Evolutionary conservation across 2,113 vertebrate species (phyloP), one percentile per base, ranked within the genome.

Genomic region (Pseudolaguvia tuberculata): DNA sequence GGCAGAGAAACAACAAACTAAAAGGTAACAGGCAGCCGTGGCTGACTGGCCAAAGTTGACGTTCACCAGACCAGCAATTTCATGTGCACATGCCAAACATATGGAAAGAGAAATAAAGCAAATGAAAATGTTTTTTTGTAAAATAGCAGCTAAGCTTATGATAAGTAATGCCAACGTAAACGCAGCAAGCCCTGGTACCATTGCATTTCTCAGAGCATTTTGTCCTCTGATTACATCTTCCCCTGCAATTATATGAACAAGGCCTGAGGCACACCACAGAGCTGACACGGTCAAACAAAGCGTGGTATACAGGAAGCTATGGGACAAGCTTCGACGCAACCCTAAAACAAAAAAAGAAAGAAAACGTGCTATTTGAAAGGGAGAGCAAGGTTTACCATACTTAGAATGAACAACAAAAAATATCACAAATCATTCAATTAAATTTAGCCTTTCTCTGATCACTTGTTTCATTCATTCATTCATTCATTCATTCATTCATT

Each of bases 251-350:
- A 94, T 84, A 53, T 92, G 81, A 56, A 92, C 81, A 53, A 91
- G 82, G 63, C 94, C 94, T 0, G 91, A 91, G 52, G 91, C 87
- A 0, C 89, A 91, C 94, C 93, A 95, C 70, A 93, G 84, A 5
- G 83, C 88, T 0, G 93, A 93, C 55, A 94, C 51, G 0, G 91
- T 93, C 84, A 95, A 87, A 85, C 88, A 94, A 67, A 95, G 81
- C 35, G 79, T 55, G 14, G 89, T 81, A 71, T 92, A 92, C 20
- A 95, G 70, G 12, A 82, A 83, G 58, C 78, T 70, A 0, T 84
- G 83, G 71, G 88, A 84, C 65, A 82, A 80, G 79, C 83, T 89
- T 52, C 85, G 91, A 57, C 73, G n/a, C 35, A 94, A 78, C 62
- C 93, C 94, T 96, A 72, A 77, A 72, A 66, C 20, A 77, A 35